Evolutionary conservation across 2,113 vertebrate genomes (phyloP), one percentile per base, ranked within the genome.

Genomic region (Aramus guarauna): DNA sequence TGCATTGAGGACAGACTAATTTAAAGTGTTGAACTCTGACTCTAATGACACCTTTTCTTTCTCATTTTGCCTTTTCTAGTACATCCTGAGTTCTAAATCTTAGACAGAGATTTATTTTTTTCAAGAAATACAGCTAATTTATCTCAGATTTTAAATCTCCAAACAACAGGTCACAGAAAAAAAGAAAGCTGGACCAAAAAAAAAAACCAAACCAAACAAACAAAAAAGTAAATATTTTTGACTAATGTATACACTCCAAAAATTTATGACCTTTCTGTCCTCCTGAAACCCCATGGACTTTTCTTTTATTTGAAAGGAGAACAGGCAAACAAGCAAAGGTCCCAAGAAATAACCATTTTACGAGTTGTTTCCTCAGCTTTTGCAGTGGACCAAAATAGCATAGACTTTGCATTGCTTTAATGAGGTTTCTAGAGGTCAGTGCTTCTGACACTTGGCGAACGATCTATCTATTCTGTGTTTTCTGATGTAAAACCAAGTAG

Each of bases 401-500:
- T 2, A 68, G 37, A 32, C 37, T 90, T 86, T 81, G 41, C 26
- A 75, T 20, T 47, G 22, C 47, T 63, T 62, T 84, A 77, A 68
- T 52, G 36, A 14, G 59, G 76, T 76, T 93, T 85, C 85, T 93
- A 84, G 82, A 90, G 85, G 88, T 80, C 72, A 88, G 13, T 84
- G 41, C 50, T 80, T 69, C 37, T 92, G 72, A 74, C 32, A 58
- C 26, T 62, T 76, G 58, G 67, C 5, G 36, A 81, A 69, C 21
- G 62, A 13, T 37, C 59, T 66, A 90, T 30, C 55, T 56, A 87
- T 78, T 83, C 76, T 53, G 29, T 55, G 43, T 71, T 91, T 93
- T 88, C 79, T 92, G 68, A 88, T 78, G 50, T 60, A 72, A 96
- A 95, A 79, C 41, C 62, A 88, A 91, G 64, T 73, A 75, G 66